These are phyloP conservation scores for Plutomurus gul DNA, from an alignment of 1,140 invertebrate genomes.

Conservation along the genomic window DNA sequence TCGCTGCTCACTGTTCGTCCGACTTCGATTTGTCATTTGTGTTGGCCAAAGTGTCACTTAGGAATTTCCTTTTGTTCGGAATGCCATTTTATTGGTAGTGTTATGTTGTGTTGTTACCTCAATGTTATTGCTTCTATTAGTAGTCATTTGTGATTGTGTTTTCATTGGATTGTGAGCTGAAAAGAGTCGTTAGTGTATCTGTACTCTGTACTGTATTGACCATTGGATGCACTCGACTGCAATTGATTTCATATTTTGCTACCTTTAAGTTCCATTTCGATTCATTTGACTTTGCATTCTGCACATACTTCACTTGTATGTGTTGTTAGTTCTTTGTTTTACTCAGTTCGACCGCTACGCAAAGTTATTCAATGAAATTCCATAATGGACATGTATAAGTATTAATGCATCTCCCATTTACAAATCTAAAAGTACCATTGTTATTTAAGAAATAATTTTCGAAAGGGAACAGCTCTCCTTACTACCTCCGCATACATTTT, in stretches of 20 bases:
- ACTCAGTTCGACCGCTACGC: background rate
- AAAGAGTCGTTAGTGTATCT: too few relatives aligned
- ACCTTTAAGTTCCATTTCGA: background rate
- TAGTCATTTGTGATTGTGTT: conserved; percentile 29
- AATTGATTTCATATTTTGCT: conserved; percentile 11
- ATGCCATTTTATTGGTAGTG: conserved; percentile 25
- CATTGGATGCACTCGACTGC: background rate
- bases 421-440: background rate
- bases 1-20: too few relatives aligned
- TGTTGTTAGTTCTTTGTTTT: too few relatives aligned
- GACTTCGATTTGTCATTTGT: background rate
- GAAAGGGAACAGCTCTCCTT: conserved; percentile 3
- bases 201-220: conserved; percentile 12
- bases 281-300: background rate
- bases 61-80: conserved; percentile 9
- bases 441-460: background rate
- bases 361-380: background rate
- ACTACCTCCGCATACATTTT: too few relatives aligned
- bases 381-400: too few relatives aligned
- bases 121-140: conserved; percentile 17
- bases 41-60: conserved; percentile 11
- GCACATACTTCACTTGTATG: too few relatives aligned
- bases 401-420: background rate
- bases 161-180: conserved; percentile 21
- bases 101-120: conserved; percentile 14